Conservation (phyloP, 2,113 vertebrate genomes). For the Syngnathoides biaculeatus region DNA sequence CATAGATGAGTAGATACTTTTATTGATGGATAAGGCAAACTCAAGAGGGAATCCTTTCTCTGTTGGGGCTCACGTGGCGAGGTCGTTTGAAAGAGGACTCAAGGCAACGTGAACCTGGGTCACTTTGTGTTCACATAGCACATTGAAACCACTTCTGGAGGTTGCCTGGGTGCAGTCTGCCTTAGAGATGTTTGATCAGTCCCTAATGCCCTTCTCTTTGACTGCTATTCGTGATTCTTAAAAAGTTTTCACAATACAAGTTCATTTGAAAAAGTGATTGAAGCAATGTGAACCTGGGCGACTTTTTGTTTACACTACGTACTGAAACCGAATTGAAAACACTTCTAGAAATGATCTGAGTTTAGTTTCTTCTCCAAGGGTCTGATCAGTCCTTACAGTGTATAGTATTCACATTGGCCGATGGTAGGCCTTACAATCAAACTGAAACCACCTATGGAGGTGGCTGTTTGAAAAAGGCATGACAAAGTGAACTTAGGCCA, state of each 20-base stretch:
- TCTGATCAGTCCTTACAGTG: no score
- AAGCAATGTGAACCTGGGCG: neutral
- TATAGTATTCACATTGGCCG: no score
- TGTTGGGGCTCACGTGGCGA: neutral
- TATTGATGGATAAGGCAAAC: neutral
- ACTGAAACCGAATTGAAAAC: neutral
- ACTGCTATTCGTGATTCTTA: neutral
- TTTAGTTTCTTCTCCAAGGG: no score
- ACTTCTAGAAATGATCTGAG: no score
- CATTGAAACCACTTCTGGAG: neutral
- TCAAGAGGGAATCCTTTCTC: neutral
- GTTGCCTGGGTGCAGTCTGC: neutral
- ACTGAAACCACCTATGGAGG: no score
- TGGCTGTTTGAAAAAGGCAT: no score
- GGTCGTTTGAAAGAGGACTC: neutral
- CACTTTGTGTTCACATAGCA: neutral
- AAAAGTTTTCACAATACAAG: neutral
- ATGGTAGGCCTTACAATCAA: no score
- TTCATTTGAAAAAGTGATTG: neutral
- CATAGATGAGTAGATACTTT: neutral
- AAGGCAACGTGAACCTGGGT: neutral
- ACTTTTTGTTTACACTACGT: neutral
- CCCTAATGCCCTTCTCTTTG: neutral
- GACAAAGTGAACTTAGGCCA: no score
- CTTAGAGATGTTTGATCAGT: neutral